These are phyloP conservation scores for Folsomia manolachei DNA, from an alignment of 2,888 invertebrate genomes.

Conservation along the genomic window DNA sequence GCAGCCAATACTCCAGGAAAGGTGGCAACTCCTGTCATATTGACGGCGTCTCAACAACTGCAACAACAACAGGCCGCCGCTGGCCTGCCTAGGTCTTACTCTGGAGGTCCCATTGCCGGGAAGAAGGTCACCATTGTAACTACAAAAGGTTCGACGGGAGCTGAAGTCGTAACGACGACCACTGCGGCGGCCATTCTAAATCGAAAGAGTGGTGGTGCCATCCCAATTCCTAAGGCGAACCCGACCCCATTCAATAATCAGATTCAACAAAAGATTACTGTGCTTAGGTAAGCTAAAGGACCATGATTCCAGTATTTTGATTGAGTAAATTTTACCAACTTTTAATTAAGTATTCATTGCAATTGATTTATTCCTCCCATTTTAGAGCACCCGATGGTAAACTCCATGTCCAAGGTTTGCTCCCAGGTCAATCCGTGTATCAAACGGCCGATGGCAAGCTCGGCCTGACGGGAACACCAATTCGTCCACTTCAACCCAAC, in stretches of 20 bases:
- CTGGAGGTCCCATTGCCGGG: not conserved
- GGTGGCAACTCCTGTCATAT: conserved; percentile 51
- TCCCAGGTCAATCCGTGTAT: conserved; percentile 80
- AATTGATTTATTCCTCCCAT: not conserved
- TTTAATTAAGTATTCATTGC: not conserved
- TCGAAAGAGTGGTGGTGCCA: conserved; percentile 20
- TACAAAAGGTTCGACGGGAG: conserved; percentile 28
- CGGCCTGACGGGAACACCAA: conserved; percentile 57
- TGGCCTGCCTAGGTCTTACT: conserved; percentile 15
- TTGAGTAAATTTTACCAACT: too few species aligned
- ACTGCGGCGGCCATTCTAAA: conserved; percentile 34
- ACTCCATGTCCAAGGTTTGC: conserved; percentile 82
- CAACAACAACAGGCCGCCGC: conserved; percentile 45
- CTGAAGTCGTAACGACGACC: conserved; percentile 55
- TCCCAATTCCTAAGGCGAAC: not conserved
- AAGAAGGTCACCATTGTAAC: not conserved
- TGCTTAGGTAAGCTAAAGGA: not conserved
- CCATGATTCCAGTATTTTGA: not conserved
- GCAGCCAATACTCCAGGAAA: conserved; percentile 66
- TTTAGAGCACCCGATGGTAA: conserved; percentile 83
- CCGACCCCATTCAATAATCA: too few species aligned
- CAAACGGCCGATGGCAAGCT: conserved; percentile 91
- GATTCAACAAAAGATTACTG: conserved; percentile 11
- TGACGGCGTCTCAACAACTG: conserved; percentile 47
- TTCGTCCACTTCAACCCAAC: not conserved